Evolutionary conservation across 2,888 invertebrate genomes (phyloP), one percentile per base, ranked within the genome.

Genomic region (Osmoderma eremita): DNA sequence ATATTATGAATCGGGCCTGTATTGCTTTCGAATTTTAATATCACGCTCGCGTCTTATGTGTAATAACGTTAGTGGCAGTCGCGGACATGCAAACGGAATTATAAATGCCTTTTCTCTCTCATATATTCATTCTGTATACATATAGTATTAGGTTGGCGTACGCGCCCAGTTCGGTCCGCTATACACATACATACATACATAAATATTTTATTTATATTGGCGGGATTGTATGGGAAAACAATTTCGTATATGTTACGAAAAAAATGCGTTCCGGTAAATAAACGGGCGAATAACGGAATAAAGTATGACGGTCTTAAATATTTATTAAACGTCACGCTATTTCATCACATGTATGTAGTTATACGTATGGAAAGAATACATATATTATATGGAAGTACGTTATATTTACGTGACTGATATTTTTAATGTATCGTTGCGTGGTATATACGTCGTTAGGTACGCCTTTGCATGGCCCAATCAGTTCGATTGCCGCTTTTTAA

Each of bases 221-320:
- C 67, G 63, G 63, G 63, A 70, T 63, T 66, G 73, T 77, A 78
- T 77, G 78, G 78, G 78, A 78, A 78, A 76, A 77, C 77, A 73
- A 79, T 78, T 78, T 78, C 77, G 76, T 78, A 76, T 76, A 79
- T 78, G 78, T 78, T 76, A 78, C 77, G 75, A 76, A 77, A 77
- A 63, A 77, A 78, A 76, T 74, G 73, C 42, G 58, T 73, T 74
- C 74, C 71, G 73, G 75, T 72, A 73, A 75, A 75, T 72, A 74
- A 75, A 75, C 75, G 74, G 72, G 73, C 70, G 71, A 17, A 39
- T 75, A 72, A 75, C 74, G 73, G 77, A 78, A 79, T 77, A 75
- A 77, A 76, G 75, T 75, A 78, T 76, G 74, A 75, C 73, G 73
- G 74, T 77, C 78, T 79, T 77, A 77, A 80, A 80, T 80, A 78